phyloP scores from a whole-genome alignment of 1,140 invertebrate species.

The Halesus radiatus region DNA sequence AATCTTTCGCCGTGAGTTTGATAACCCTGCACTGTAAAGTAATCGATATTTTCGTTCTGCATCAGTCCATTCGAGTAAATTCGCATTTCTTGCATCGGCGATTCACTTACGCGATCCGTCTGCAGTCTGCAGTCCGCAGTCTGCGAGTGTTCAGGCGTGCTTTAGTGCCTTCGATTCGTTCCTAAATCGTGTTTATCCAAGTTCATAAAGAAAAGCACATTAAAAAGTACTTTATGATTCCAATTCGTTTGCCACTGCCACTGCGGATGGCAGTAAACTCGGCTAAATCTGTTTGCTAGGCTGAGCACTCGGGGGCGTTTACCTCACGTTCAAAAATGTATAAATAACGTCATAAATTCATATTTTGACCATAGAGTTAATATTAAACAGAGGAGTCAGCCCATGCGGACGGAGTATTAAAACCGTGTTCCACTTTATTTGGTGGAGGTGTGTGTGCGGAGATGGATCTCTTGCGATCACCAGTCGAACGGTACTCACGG shows the following conservation, averaged over 20 bases:
- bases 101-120: neutral
- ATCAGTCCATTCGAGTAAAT: conserved; percentile 16
- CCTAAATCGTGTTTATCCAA: conserved; percentile 16
- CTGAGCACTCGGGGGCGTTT: too few species aligned
- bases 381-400: too few species aligned
- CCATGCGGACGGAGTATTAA: too few species aligned
- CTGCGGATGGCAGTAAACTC: conserved; percentile 20
- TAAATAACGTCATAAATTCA: too few species aligned
- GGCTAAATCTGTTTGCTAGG: neutral
- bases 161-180: conserved; percentile 31
- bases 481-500: too few species aligned
- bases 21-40: neutral
- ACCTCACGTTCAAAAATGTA: too few species aligned
- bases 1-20: neutral
- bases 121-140: conserved; percentile 28
- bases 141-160: conserved; percentile 19
- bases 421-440: too few species aligned
- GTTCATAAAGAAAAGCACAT: conserved; percentile 39
- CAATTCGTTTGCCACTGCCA: neutral
- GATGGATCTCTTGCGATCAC: too few species aligned
- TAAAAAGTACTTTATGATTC: conserved; percentile 31
- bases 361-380: too few species aligned
- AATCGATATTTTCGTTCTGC: conserved; percentile 7
- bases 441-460: too few species aligned
- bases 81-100: neutral